Evolutionary conservation across 2,888 invertebrate genomes (phyloP), one percentile per base, ranked within the genome.

Genomic region (Lasioglossum villosulum): DNA sequence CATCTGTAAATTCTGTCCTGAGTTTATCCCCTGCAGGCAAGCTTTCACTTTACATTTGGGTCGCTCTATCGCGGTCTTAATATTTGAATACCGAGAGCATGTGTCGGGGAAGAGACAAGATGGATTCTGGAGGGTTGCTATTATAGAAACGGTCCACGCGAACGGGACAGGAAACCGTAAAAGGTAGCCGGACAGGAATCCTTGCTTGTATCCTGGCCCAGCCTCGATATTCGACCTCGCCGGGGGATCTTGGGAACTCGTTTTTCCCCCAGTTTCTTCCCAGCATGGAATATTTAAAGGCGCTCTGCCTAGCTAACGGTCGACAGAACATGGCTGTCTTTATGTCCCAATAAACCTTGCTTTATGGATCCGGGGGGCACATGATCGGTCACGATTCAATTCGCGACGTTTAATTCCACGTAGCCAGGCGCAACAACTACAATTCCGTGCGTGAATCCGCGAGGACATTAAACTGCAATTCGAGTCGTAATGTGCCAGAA

Each of bases 21-120:
- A 16, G 27, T 68, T 76, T 42, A 34, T 30, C 45, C 66, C 66
- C 34, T 16, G n/a, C 34, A 42, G 37, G 63, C 10, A 34, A 42
- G 14, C 71, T 16, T 37, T 19, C 45, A 12, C 19, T 23, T 42
- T 75, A 23, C 42, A 75, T 45, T 30, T 45, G 66, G 39, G 48
- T 42, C 48, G 16, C 23, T 12, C 42, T 4, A 56, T 34, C 19
- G 23, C 56, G n/a, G 27, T 68, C 48, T 78, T 52, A 82, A 78
- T 75, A 78, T 75, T 78, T 71, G 74, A 82, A 78, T 16, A 63
- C 19, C 12, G n/a, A 19, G 78, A 84, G 75, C 74, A 78, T 83
- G 81, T 77, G 75, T 76, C 80, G n/a, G 27, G 42, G 27, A 16
- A 59, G 27, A 59, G 16, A 10, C 63, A 37, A 16, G 42, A 45